Evolutionary conservation across 2,888 invertebrate genomes (phyloP).

Genomic region (Argynnis bischoffii): DNA sequence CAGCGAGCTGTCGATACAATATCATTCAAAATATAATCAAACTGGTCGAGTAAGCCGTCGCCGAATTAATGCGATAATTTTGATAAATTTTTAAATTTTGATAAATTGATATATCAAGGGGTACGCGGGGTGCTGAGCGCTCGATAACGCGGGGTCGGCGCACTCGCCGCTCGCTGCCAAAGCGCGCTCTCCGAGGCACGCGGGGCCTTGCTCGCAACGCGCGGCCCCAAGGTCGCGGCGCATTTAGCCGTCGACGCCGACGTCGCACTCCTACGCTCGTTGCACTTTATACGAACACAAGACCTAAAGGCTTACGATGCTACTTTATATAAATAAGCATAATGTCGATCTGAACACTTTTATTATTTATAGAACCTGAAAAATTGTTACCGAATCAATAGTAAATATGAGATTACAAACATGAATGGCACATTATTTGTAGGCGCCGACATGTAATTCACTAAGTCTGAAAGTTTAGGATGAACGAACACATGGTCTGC

Average conservation of each 20-base stretch:
- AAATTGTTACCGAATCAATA: too few relatives aligned
- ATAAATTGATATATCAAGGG: too few relatives aligned
- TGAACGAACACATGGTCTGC: constrained; percentile 11
- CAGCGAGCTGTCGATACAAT: neutral
- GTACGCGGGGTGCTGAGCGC: constrained; percentile 28
- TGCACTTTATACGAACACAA: too few relatives aligned
- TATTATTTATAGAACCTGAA: too few relatives aligned
- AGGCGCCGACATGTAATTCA: too few relatives aligned
- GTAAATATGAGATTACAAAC: too few relatives aligned
- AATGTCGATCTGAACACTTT: too few relatives aligned
- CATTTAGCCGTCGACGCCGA: neutral
- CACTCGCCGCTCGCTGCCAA: constrained; percentile 49
- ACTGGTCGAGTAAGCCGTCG: constrained; percentile 11
- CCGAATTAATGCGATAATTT: constrained; percentile 20
- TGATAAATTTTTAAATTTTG: too few relatives aligned
- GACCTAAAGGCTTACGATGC: too few relatives aligned
- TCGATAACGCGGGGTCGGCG: constrained; percentile 48
- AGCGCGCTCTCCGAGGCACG: constrained; percentile 12
- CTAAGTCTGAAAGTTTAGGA: neutral
- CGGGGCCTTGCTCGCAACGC: neutral
- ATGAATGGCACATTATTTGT: too few relatives aligned
- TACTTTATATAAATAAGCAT: too few relatives aligned
- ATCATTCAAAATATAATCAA: constrained; percentile 10
- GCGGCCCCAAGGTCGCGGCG: neutral
- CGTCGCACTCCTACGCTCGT: neutral